Evolutionary conservation across 2,888 invertebrate species (phyloP).

Genomic region (Drosophila macrothrix): DNA sequence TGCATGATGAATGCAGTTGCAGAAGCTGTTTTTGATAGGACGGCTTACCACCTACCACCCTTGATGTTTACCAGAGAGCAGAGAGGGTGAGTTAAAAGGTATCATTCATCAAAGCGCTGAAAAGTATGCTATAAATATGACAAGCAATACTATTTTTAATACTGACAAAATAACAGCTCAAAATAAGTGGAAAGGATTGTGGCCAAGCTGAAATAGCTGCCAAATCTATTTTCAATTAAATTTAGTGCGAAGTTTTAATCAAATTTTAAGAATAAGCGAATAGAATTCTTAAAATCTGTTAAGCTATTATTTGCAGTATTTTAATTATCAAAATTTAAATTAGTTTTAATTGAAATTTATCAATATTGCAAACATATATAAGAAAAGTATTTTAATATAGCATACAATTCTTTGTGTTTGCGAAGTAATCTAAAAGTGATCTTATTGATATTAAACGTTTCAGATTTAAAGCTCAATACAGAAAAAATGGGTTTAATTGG

Average conservation of each 20-base stretch:
- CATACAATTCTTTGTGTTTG: not conserved
- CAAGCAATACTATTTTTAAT: not conserved
- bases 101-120: not conserved
- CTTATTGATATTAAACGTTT: not conserved
- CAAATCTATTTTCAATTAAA: not conserved
- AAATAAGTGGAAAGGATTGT: not conserved
- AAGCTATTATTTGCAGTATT: not conserved
- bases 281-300: not conserved
- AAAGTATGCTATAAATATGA: constrained; percentile 1
- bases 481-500: not conserved
- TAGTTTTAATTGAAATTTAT: not conserved
- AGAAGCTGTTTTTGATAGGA: constrained; percentile 30
- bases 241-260: not conserved
- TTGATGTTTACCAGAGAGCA: constrained; percentile 14
- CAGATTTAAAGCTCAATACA: not conserved
- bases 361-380: too few species aligned
- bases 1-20: constrained; percentile 31
- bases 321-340: not conserved
- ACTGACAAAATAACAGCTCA: not conserved
- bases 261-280: not conserved
- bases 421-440: not conserved
- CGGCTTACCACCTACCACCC: not conserved
- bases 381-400: not conserved
- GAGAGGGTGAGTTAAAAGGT: not conserved
- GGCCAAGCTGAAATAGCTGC: not conserved